Percentiles rank a stretch among this genome's conserved stretches.
phyloP scores from a whole-genome alignment of 2,888 invertebrate species.

The Pocota personata region DNA sequence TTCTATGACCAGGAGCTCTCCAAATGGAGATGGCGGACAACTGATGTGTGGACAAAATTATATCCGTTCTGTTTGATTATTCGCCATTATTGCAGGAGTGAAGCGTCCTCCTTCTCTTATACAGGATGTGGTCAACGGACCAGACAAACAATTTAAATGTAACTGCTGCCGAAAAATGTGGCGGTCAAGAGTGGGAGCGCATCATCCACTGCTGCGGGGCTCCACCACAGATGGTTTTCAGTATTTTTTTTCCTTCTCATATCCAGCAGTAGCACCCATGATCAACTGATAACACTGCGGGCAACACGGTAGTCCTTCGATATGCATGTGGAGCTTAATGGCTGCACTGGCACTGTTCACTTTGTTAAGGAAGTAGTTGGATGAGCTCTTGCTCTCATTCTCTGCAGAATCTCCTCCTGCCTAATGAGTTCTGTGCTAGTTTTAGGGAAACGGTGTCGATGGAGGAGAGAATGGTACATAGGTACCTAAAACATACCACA shows the following conservation, averaged over 20 bases:
- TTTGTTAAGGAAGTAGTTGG: conserved; percentile 66
- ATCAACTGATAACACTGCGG: conserved; percentile 67
- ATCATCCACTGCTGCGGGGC: conserved; percentile 64
- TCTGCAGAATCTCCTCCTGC: conserved; percentile 44
- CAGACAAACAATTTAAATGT: conserved; percentile 73
- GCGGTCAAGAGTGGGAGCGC: conserved; percentile 13
- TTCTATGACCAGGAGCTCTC: conserved; percentile 10
- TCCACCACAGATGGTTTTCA: conserved; percentile 54
- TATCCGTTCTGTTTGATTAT: conserved; percentile 72
- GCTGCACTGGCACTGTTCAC: no score
- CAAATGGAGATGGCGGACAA: conserved; percentile 51
- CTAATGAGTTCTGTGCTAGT: conserved; percentile 63
- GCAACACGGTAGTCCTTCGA: conserved; percentile 37
- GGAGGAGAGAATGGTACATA: conserved; percentile 29
- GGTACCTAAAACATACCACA: conserved; percentile 11
- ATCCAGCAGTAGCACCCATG: conserved; percentile 29
- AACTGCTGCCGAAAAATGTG: conserved; percentile 71
- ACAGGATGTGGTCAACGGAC: conserved; percentile 57
- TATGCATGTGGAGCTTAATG: conserved; percentile 31
- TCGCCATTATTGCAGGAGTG: conserved; percentile 62
- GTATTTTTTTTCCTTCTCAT: background rate
- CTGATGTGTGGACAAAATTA: conserved; percentile 73
- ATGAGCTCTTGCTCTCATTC: conserved; percentile 61
- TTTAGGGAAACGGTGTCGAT: background rate
- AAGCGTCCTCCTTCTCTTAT: background rate